Evolutionary conservation across 2,113 vertebrate species (phyloP).

Genomic region (Crotalus helleri): DNA sequence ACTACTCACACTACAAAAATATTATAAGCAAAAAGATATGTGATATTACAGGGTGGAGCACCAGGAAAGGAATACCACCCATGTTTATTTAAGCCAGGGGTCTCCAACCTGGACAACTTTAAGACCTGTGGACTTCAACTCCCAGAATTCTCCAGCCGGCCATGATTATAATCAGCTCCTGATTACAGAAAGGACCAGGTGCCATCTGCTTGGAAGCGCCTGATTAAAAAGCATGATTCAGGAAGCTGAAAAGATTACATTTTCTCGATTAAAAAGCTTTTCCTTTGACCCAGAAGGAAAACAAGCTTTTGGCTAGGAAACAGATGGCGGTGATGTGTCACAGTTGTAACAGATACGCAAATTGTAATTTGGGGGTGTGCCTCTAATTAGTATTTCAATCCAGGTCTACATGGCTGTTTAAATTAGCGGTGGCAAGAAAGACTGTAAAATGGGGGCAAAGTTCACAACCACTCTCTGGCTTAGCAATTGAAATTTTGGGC

Average conservation of each 20-base stretch:
- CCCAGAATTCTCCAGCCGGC: not conserved
- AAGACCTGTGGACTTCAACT: not conserved
- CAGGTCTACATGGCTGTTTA: not conserved
- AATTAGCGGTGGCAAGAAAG: not conserved
- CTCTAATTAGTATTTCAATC: not conserved
- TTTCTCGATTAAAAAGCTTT: not conserved
- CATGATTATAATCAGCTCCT: not conserved
- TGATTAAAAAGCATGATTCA: not conserved
- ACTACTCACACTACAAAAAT: not conserved
- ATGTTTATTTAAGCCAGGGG: not conserved
- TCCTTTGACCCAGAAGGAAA: fast-evolving
- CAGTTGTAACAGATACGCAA: not conserved
- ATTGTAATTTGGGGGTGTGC: not conserved
- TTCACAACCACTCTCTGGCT: not conserved
- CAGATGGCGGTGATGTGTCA: fast-evolving
- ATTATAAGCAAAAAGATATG: not conserved
- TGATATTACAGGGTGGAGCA: not conserved
- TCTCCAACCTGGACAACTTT: not conserved
- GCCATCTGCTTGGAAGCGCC: not conserved
- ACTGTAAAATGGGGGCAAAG: not conserved
- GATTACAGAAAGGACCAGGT: conserved; percentile 13
- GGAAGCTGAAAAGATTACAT: fast-evolving
- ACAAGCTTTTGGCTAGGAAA: not conserved
- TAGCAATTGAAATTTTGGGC: not conserved
- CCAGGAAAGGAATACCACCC: too few relatives aligned